Base-by-base conservation (phyloP, 2,113 vertebrate genomes). In the Strigops habroptila region DNA sequence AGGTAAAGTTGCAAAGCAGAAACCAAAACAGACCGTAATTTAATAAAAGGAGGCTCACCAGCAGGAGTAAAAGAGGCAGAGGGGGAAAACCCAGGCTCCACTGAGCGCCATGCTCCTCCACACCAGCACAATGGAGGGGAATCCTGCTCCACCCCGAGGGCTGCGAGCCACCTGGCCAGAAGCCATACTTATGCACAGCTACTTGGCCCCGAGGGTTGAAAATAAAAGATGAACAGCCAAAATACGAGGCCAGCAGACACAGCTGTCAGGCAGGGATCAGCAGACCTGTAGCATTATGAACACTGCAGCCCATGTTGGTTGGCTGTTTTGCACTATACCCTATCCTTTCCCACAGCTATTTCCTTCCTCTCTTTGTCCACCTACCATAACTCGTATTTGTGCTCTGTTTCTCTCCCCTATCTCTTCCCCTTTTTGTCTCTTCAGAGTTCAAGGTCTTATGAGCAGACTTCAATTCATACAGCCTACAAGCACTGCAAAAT, bases 191-290 rank as follows among this genome's bases (percentile, higher is more conserved):
- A 82, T 69, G 52, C 62, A 91, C 48, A 87, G 62, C 69, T 71
- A 86, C 91, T 93, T 84, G 84, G 69, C 89, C 91, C 93, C 12
- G 11, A 85, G 89, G 81, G 70, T 44, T 89, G 86, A 96, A 95
- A 89, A 92, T 18, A 83, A 88, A 55, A 87, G 65, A 96, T 57
- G 74, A 93, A 92, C 48, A 82, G 84, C 51, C 57, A 92, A 76
- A 92, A 69, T 65, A 2, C 0, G 2, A 85, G 67, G 77, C 48
- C 74, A 93, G 62, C 69, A 93, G 91, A 86, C 48, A 82, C 60
- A 95, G 91, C 62, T 93, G 80, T 64, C 77, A 84, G 60, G 91
- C 92, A 89, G 51, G 18, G 62, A 91, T 82, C 91, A 74, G 60
- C 69, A 93, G 65, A 71, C 64, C 80, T 69, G 89, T 2, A 86